Conservation (phyloP, 2,797 vertebrate species). For the Benthosema pterotum region DNA sequence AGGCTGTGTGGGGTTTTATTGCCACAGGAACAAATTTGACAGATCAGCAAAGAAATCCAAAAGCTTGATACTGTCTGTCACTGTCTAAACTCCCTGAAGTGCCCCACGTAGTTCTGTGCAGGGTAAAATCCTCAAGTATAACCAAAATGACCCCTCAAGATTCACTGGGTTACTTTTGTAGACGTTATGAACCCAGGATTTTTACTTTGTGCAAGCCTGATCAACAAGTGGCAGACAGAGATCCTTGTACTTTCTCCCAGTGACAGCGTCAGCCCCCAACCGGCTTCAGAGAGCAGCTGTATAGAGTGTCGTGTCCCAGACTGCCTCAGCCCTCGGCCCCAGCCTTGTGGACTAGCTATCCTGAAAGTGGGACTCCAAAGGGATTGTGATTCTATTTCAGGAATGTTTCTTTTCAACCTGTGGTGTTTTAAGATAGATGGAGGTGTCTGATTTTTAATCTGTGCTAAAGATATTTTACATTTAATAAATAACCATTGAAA, state of each 20-base stretch:
- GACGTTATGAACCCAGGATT: too few relatives aligned
- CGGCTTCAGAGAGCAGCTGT: background rate
- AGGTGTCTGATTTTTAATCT: conserved; percentile 88
- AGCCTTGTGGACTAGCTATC: conserved; percentile 61
- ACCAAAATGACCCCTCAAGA: too few relatives aligned
- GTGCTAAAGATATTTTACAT: conserved; percentile 90
- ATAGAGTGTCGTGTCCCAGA: background rate
- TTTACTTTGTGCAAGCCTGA: too few relatives aligned
- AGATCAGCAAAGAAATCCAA: too few relatives aligned
- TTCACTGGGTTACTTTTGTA: too few relatives aligned
- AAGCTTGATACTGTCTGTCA: too few relatives aligned
- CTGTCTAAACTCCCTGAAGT: too few relatives aligned
- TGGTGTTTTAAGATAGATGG: conserved; percentile 82
- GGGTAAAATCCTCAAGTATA: too few relatives aligned
- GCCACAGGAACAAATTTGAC: too few relatives aligned
- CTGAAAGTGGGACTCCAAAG: conserved; percentile 70
- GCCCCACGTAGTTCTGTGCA: too few relatives aligned
- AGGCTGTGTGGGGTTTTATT: too few relatives aligned
- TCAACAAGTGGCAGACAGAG: background rate
- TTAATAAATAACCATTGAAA: conserved; percentile 88
- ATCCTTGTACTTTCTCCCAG: conserved; percentile 31
- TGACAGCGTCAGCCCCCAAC: conserved; percentile 23
- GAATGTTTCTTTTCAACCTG: conserved; percentile 81
- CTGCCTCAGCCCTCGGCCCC: conserved; percentile 81
- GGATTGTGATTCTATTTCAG: conserved; percentile 78